Evolutionary conservation across 2,113 vertebrate species (phyloP).

Genomic region (Mesocricetus auratus): DNA sequence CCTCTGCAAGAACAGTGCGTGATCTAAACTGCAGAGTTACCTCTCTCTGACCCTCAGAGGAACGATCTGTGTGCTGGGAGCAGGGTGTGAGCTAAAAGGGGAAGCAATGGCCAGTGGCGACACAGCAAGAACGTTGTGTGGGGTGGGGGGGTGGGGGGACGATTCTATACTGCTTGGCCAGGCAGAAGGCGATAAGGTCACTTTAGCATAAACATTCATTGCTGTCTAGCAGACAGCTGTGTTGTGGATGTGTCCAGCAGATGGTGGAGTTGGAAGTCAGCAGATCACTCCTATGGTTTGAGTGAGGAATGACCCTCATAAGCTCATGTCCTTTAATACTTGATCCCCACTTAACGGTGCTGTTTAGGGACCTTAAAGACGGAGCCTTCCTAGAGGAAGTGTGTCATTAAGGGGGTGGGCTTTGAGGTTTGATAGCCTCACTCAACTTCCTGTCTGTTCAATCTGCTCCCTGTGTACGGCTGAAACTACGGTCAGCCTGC

Average conservation of each 20-base stretch:
- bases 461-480: too few relatives aligned
- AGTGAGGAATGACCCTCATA: neutral
- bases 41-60: neutral
- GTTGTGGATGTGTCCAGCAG: neutral
- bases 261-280: neutral
- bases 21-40: neutral
- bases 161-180: too few relatives aligned
- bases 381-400: neutral
- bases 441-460: neutral
- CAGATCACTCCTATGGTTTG: neutral
- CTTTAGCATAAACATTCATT: neutral
- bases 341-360: too few relatives aligned
- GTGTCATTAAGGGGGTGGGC: neutral
- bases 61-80: neutral
- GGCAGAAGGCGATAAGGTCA: neutral
- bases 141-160: too few relatives aligned
- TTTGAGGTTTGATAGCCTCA: neutral
- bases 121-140: neutral
- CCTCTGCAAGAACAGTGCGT: neutral
- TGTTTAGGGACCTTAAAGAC: neutral
- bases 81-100: neutral
- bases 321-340: neutral
- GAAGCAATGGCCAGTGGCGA: neutral
- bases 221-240: neutral
- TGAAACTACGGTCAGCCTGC: neutral